Base-by-base conservation (phyloP, 2,888 invertebrate genomes). In the Xylophagus ater region DNA sequence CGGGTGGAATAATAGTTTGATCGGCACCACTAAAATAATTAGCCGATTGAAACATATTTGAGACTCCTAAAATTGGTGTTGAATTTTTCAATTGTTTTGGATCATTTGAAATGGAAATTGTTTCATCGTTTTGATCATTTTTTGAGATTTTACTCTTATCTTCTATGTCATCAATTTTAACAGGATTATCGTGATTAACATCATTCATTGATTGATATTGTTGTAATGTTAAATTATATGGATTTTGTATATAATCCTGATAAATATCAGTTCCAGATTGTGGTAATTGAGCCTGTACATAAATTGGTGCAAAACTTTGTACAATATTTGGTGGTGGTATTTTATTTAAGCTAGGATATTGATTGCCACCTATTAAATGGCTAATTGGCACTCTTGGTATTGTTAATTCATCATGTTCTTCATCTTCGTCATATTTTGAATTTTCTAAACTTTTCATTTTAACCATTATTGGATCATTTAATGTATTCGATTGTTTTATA, bases 11-110 rank as follows among this genome's bases (percentile, higher is more conserved):
- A 42, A 57, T 55, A 42, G 59, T 61, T 9, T 68, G 68, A 28
- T 69, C 68, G 29, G 69, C 69, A 1, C 69, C 67, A 20, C 70
- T 70, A 52, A 80, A 81, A 55, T 79, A 81, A 53, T 72, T 78
- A 0, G 77, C 68, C 49, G 78, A 77, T 48, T 73, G 74, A 50
- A 76, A 76, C 42, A 72, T 66, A 49, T 67, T 61, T 3, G 66
- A 65, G 23, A 42, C 38, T 17, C 66, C 66, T 21, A 59, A 57
- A 23, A 25, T 37, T 34, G 29, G 21, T 10, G 37, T 34, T 14
- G 23, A 9, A 8, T 42, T 38, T 12, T 34, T 18, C 37, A 42
- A 15, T 38, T 42, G 28, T 40, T 45, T 36, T 30, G 37, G 10
- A 3, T 33, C 26, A 10, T 21, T 21, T 6, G n/a, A 8, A 20